Evolutionary conservation across 2,797 vertebrate genomes (phyloP), one percentile per base, ranked within the genome.

Genomic region (Poecilia velifera): DNA sequence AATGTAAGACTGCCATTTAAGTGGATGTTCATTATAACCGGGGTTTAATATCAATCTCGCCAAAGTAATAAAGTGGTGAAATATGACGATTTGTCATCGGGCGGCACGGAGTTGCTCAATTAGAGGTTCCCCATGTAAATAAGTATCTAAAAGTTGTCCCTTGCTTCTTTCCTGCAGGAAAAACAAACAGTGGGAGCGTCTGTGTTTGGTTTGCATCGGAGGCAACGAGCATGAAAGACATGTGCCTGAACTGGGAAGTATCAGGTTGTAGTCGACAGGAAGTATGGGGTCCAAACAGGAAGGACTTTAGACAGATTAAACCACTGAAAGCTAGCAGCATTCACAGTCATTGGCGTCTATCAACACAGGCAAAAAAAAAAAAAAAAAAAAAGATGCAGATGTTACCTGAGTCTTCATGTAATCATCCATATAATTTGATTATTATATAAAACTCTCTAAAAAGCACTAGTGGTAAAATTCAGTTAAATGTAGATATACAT

Each of bases 181-280:
- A 51, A 84, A 75, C 47, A 74, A 62, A 55, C 77, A 57, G 41
- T 87, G 89, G 90, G 91, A 87, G 78, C 72, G 47, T 72, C 74
- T 78, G 70, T 90, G 89, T 90, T 92, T 93, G 78, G 82, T 73
- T 93, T 90, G 82, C 88, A 86, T 45, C 9, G 72, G 77, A 66
- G 86, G 78, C 62, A 59, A 13, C 13, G 5, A 76, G 82, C 89
- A 92, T 92, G 91, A 94, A 93, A 94, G 93, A 83, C 92, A 92
- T 93, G 84, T 88, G 90, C 84, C 87, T 93, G 81, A 88, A 92
- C 82, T 84, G 88, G 92, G 92, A 95, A 91, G 86, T 93, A 92
- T 94, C 90, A 75, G 84, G 84, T 90, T 87, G 74, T 91, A 88
- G 76, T 85, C 82, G 91, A 91, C 91, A 88, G 93, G 93, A 95